phyloP scores from a whole-genome alignment of 2,797 vertebrate genomes.

The Phrynocephalus guinanensis region DNA sequence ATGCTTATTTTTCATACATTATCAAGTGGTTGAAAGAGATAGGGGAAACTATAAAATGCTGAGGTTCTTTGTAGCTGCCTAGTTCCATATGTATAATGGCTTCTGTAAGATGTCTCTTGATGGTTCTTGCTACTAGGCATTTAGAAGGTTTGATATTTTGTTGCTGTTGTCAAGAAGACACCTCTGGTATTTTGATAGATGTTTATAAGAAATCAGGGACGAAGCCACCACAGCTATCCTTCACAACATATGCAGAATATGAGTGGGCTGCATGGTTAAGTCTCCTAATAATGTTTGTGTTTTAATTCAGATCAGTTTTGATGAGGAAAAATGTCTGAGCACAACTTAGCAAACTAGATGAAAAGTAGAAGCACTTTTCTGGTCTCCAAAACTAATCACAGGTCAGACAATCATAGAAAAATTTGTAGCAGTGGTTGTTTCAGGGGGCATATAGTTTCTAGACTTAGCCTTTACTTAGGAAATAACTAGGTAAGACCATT shows the following conservation, averaged over 20 bases:
- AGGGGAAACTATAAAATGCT: background rate
- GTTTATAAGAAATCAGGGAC: background rate
- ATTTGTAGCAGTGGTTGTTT: background rate
- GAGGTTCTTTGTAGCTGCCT: background rate
- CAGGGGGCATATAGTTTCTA: background rate
- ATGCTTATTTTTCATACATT: conserved; percentile 8
- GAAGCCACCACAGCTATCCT: background rate
- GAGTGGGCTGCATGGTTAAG: background rate
- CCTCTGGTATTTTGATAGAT: background rate
- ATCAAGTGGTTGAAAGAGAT: background rate
- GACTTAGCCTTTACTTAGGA: no score
- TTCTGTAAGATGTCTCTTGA: background rate
- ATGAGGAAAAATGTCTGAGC: background rate
- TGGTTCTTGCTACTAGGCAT: background rate
- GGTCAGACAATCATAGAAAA: background rate
- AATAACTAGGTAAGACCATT: no score
- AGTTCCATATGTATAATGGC: background rate
- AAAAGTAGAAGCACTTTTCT: background rate
- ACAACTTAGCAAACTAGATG: background rate
- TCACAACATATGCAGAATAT: background rate
- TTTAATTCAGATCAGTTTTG: background rate
- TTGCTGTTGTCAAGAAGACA: background rate
- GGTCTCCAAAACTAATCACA: background rate
- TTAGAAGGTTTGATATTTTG: background rate
- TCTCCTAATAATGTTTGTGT: background rate